These are phyloP conservation scores for Scaptomyza hsui DNA, from an alignment of 1,140 invertebrate species.

Conservation along the genomic window DNA sequence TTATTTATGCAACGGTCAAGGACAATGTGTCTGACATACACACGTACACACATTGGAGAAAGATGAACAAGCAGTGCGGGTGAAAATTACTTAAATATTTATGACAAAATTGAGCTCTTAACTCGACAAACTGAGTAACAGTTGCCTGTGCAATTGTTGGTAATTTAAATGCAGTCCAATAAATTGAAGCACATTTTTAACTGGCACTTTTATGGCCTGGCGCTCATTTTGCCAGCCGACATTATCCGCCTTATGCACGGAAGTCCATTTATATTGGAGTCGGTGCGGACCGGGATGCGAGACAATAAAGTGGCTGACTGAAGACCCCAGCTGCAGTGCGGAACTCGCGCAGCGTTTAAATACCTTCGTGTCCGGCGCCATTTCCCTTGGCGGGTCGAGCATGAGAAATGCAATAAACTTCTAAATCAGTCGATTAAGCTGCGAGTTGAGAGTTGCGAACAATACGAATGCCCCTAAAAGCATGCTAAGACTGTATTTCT, in stretches of 20 bases:
- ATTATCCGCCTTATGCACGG: constrained; percentile 73
- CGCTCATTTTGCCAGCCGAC: constrained; percentile 40
- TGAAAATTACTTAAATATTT: constrained; percentile 62
- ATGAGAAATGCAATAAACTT: constrained; percentile 77
- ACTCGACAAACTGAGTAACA: constrained; percentile 12
- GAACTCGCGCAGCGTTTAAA: constrained; percentile 63
- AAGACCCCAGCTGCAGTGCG: constrained; percentile 30
- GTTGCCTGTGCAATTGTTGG: constrained; percentile 47
- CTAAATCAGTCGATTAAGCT: constrained; percentile 80
- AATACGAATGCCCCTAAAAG: constrained; percentile 63
- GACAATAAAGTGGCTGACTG: constrained; percentile 62
- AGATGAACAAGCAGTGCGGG: background rate
- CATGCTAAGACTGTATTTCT: constrained; percentile 21
- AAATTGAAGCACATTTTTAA: constrained; percentile 71
- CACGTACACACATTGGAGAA: background rate
- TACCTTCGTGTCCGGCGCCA: constrained; percentile 70
- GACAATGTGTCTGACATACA: constrained; percentile 32
- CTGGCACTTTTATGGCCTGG: constrained; percentile 52
- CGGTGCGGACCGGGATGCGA: constrained; percentile 22
- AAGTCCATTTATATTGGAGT: constrained; percentile 73
- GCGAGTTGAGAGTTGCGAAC: constrained; percentile 54
- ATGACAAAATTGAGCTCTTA: constrained; percentile 55
- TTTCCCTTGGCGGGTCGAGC: constrained; percentile 49
- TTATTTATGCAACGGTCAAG: constrained; percentile 72
- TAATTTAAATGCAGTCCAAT: constrained; percentile 69